phyloP scores from a whole-genome alignment of 2,113 vertebrate genomes.

The Sisor rabdophorus region DNA sequence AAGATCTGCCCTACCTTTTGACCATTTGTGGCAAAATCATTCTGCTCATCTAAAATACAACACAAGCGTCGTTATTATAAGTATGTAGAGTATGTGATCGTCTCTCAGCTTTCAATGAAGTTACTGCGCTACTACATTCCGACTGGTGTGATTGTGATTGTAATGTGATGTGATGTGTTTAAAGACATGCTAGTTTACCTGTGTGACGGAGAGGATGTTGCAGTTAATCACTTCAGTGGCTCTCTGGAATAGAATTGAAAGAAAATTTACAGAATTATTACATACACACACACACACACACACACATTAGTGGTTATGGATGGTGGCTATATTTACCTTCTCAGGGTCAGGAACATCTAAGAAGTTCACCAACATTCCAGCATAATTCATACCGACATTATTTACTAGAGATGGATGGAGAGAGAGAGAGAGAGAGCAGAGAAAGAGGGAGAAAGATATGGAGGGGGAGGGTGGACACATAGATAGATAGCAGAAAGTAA shows the following conservation, averaged over 20 bases:
- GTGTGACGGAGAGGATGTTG: constrained; percentile 68
- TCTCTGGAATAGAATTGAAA: constrained; percentile 55
- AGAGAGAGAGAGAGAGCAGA: constrained; percentile 8
- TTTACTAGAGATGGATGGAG: constrained; percentile 62
- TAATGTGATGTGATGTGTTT: background rate
- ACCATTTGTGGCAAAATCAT: constrained; percentile 70
- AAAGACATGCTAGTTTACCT: constrained; percentile 54
- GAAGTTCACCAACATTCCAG: constrained; percentile 58
- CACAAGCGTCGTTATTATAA: background rate
- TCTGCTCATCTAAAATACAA: constrained; percentile 63
- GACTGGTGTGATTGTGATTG: background rate
- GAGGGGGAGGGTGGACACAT: background rate
- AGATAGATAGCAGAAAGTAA: too few relatives aligned
- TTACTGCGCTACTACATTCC: background rate
- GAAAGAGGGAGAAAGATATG: background rate
- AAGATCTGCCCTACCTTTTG: constrained; percentile 57
- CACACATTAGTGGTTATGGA: background rate
- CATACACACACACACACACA: background rate
- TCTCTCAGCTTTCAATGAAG: background rate
- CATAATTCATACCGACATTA: constrained; percentile 70
- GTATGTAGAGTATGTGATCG: background rate
- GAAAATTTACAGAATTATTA: background rate
- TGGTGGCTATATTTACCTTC: constrained; percentile 58
- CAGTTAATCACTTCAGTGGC: constrained; percentile 70
- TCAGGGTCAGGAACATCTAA: constrained; percentile 63